These are phyloP conservation scores for Vulpes vulpes DNA, from an alignment of 2,113 vertebrate genomes.

Conservation along the genomic window DNA sequence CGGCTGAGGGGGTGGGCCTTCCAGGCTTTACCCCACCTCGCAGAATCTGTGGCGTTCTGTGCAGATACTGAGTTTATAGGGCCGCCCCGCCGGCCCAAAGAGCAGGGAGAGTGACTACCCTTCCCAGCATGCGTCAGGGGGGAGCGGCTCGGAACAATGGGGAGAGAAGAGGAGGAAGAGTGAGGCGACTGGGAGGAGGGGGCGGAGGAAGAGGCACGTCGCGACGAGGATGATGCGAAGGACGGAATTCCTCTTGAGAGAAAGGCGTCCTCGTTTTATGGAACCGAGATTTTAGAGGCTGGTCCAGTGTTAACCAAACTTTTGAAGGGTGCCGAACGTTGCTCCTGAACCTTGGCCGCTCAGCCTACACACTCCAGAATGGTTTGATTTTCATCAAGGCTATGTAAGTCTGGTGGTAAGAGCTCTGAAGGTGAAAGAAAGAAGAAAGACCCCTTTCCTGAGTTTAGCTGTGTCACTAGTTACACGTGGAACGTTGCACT, in stretches of 20 bases:
- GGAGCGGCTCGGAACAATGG: slow-evolving; percentile 21
- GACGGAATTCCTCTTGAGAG: neutral
- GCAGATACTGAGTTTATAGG: neutral
- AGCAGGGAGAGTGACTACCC: slow-evolving; percentile 5
- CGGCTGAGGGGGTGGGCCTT: neutral
- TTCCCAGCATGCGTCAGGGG: slow-evolving; percentile 43
- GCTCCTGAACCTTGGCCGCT: neutral
- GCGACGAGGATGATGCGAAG: neutral
- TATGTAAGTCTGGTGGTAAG: neutral
- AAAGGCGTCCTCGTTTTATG: neutral
- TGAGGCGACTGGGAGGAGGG: neutral
- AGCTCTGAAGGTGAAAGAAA: neutral
- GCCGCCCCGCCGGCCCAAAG: neutral
- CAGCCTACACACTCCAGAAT: neutral
- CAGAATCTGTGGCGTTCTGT: neutral
- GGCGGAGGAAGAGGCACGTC: too few species aligned
- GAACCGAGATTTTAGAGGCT: slow-evolving; percentile 14
- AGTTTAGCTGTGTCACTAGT: neutral
- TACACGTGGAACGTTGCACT: neutral
- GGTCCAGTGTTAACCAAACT: neutral
- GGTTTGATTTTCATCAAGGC: neutral
- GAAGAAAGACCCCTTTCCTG: neutral
- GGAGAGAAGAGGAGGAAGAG: neutral
- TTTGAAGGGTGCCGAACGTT: slow-evolving; percentile 6
- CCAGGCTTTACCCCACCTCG: neutral